These are phyloP conservation scores for roundworm (Caenorhabditis elegans) DNA, from an alignment of 1,140 invertebrate species.

Conservation along the genomic window DNA sequence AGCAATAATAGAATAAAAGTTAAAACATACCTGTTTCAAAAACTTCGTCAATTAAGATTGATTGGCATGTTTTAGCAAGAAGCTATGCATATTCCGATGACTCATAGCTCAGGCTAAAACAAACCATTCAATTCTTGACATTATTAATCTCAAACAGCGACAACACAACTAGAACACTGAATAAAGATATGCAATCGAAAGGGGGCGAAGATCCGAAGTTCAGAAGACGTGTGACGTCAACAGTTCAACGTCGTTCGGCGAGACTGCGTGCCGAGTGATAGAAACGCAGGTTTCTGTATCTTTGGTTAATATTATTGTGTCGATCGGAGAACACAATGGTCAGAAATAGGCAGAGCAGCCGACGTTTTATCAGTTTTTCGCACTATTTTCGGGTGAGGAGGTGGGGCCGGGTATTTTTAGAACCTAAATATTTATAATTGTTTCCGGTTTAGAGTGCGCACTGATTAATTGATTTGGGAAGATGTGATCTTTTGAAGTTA, in stretches of 20 bases:
- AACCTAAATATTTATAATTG: background rate
- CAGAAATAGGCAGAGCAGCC: background rate
- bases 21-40: no score
- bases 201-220: background rate
- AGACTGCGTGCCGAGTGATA: background rate
- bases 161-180: no score
- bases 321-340: background rate
- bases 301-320: background rate
- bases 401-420: background rate
- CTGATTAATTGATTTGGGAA: background rate
- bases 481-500: background rate
- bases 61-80: constrained; percentile 15
- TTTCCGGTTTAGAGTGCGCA: background rate
- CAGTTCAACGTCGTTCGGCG: background rate
- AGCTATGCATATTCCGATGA: background rate
- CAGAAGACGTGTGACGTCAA: constrained; percentile 16
- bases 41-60: background rate
- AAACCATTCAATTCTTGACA: background rate
- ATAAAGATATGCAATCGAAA: no score
- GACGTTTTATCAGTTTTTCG: background rate
- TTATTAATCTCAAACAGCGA: background rate
- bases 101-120: constrained; percentile 22
- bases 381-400: background rate
- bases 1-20: no score
- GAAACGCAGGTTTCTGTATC: background rate